A percentile compares a stretch with the other conserved stretches of the same genome.
Evolutionary conservation across 2,888 invertebrate species (phyloP).

Genomic region (Tuberolachnus salignus): DNA sequence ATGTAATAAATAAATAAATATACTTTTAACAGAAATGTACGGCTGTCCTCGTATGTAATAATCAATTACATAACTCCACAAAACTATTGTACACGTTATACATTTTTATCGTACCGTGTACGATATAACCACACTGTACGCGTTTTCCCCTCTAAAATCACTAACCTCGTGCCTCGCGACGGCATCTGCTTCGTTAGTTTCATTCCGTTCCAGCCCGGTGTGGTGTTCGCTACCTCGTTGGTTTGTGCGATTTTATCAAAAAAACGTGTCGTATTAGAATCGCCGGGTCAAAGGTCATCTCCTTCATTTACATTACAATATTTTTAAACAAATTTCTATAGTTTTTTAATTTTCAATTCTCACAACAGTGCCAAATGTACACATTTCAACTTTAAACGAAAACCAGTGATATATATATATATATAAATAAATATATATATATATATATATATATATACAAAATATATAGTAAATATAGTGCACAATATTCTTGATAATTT

Average conservation of each 20-base stretch:
- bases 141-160: conserved; percentile 36
- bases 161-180: conserved; percentile 45
- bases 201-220: conserved; percentile 56
- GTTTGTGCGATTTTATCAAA: conserved; percentile 31
- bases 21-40: no score
- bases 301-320: conserved; percentile 12
- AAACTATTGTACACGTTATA: conserved; percentile 28
- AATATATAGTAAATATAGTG: conserved; percentile 15
- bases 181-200: conserved; percentile 4
- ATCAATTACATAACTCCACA: conserved; percentile 12
- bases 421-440: no score
- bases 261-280: conserved; percentile 45
- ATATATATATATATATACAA: no score
- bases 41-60: background rate
- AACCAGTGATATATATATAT: conserved; percentile 40
- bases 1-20: no score
- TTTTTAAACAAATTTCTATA: background rate
- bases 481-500: conserved; percentile 28
- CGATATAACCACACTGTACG: conserved; percentile 43
- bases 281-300: conserved; percentile 45
- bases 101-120: conserved; percentile 36
- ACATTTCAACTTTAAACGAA: conserved; percentile 17
- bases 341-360: conserved; percentile 18
- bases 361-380: conserved; percentile 46
- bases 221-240: conserved; percentile 27